phyloP scores from a whole-genome alignment of 2,888 invertebrate genomes.

The Cartodere bifasciata region DNA sequence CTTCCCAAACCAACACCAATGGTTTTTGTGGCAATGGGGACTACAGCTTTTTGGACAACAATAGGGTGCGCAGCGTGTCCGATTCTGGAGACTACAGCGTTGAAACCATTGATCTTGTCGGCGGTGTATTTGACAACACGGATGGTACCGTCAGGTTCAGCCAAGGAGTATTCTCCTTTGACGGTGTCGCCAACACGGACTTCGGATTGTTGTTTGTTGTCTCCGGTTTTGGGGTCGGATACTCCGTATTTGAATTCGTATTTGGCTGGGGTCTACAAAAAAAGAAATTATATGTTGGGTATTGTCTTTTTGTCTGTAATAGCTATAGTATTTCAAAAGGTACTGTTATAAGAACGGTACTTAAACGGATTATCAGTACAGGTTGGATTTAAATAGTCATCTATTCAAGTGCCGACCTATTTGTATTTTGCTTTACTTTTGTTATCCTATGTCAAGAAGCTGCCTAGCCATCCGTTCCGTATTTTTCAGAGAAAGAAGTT shows the following conservation, averaged over 20 bases:
- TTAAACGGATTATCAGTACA: too few species aligned
- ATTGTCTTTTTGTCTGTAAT: too few species aligned
- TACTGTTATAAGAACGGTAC: too few species aligned
- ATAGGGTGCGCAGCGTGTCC: background rate
- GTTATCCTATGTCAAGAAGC: too few species aligned
- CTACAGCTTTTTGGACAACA: background rate
- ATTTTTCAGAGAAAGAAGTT: too few species aligned
- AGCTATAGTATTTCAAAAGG: too few species aligned
- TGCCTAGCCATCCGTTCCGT: too few species aligned
- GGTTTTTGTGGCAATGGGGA: constrained; percentile 1
- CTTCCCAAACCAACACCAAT: constrained; percentile 2
- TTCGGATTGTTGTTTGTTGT: constrained; percentile 44
- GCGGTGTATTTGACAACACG: constrained; percentile 26
- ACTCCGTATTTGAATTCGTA: constrained; percentile 45
- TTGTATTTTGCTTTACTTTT: too few species aligned
- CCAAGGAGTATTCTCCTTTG: constrained; percentile 28
- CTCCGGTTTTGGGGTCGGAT: constrained; percentile 44
- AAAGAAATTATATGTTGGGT: too few species aligned
- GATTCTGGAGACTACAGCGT: background rate
- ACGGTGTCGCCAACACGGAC: constrained; percentile 44
- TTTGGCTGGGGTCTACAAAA: constrained; percentile 32
- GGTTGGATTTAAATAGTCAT: too few species aligned
- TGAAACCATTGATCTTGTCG: constrained; percentile 9
- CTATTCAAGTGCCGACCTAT: too few species aligned
- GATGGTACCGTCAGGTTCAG: constrained; percentile 27